Conservation (phyloP, 2,888 invertebrate species). For the Seladonia tumulorum region DNA sequence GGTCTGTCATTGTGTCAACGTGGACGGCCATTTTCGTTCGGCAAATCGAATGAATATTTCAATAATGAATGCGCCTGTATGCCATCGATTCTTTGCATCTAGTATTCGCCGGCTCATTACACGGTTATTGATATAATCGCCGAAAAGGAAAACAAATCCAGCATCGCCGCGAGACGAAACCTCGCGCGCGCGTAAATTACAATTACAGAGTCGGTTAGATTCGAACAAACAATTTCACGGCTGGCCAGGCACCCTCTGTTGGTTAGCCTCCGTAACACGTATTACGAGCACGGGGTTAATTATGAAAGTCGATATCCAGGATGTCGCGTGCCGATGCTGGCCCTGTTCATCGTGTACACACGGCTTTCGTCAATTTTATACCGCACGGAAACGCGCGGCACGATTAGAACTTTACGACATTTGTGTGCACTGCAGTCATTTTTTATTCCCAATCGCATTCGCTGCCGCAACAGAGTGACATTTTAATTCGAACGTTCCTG, state of each 20-base stretch:
- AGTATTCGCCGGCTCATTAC: constrained; percentile 7
- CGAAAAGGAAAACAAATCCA: background rate
- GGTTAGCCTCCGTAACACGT: constrained; percentile 17
- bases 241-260: background rate
- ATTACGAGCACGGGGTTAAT: constrained; percentile 44
- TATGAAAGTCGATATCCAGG: constrained; percentile 48
- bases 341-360: background rate
- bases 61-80: background rate
- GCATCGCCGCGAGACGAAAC: background rate
- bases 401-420: background rate
- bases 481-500: too few species aligned
- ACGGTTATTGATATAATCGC: background rate
- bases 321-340: constrained; percentile 40
- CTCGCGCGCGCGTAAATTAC: constrained; percentile 7
- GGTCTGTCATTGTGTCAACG: constrained; percentile 17
- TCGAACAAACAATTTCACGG: constrained; percentile 31
- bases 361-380: background rate
- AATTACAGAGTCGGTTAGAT: constrained; percentile 20
- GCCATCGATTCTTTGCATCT: constrained; percentile 4
- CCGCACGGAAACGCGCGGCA: background rate
- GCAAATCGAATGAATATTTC: constrained; percentile 34
- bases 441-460: too few species aligned
- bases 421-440: background rate
- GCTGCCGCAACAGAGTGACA: background rate
- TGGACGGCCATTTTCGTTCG: constrained; percentile 5